phyloP scores from a whole-genome alignment of 1,140 invertebrate genomes.

The Panagrolaimus sp. region DNA sequence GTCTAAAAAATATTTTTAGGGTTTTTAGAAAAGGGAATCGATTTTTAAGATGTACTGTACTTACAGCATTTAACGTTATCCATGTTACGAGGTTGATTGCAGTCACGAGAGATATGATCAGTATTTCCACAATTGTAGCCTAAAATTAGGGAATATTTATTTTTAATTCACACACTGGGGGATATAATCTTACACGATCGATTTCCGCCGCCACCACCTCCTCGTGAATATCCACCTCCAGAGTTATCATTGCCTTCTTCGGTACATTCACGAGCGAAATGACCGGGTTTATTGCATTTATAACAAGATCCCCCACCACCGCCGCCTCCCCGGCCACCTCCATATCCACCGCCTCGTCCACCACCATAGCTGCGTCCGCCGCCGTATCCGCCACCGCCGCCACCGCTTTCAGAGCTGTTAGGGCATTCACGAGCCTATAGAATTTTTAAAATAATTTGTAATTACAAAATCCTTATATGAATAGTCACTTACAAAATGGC shows the following conservation, averaged over 20 bases:
- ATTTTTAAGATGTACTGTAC: not conserved
- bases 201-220: too few relatives aligned
- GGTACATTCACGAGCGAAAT: slow-evolving; percentile 14
- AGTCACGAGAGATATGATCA: slow-evolving; percentile 18
- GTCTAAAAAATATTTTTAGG: not conserved
- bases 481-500: slow-evolving; percentile 12
- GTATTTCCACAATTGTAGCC: slow-evolving; percentile 8
- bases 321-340: not conserved
- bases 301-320: not conserved
- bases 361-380: not conserved
- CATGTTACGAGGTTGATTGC: slow-evolving; percentile 16
- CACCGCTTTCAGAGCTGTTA: slow-evolving; percentile 3
- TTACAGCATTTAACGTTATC: slow-evolving; percentile 3
- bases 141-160: not conserved
- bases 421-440: slow-evolving; percentile 15
- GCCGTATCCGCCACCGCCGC: not conserved
- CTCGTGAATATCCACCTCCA: not conserved
- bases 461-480: too few relatives aligned
- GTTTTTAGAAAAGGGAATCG: not conserved
- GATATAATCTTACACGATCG: too few relatives aligned
- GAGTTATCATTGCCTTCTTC: not conserved
- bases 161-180: too few relatives aligned
- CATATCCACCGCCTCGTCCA: not conserved
- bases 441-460: too few relatives aligned
- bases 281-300: slow-evolving; percentile 13